Evolutionary conservation across 1,140 invertebrate genomes (phyloP).

Genomic region (Penaeus indicus): DNA sequence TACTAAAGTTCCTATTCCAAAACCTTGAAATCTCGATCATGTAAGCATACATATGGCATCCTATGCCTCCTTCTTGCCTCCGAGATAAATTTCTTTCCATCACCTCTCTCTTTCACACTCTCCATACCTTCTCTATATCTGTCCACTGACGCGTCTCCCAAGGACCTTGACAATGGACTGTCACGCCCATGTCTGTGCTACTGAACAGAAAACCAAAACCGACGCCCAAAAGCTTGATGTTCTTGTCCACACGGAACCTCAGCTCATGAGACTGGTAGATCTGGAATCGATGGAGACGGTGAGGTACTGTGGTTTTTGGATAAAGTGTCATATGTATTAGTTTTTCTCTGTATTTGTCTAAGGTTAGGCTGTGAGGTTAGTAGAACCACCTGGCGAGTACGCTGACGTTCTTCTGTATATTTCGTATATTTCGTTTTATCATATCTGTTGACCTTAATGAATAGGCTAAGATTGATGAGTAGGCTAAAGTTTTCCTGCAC

Average conservation of each 20-base stretch:
- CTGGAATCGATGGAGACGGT: conserved; percentile 41
- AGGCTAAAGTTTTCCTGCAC: too few species aligned
- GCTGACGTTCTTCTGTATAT: too few species aligned
- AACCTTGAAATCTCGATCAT: too few species aligned
- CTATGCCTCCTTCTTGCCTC: not conserved
- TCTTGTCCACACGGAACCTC: conserved; percentile 65
- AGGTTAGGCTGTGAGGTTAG: too few species aligned
- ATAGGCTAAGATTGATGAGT: too few species aligned
- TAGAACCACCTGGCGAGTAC: too few species aligned
- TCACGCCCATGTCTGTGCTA: conserved; percentile 66
- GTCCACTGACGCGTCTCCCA: conserved; percentile 66
- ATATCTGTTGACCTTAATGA: too few species aligned
- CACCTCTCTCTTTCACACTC: not conserved
- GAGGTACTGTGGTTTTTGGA: not conserved
- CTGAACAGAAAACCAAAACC: conserved; percentile 66
- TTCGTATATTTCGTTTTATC: too few species aligned
- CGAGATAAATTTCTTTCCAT: not conserved
- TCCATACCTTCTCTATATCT: conserved; percentile 63
- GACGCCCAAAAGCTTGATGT: conserved; percentile 61
- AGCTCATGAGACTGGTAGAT: conserved; percentile 65
- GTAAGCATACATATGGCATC: too few species aligned
- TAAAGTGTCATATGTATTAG: not conserved
- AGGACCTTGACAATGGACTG: conserved; percentile 65
- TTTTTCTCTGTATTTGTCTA: too few species aligned
- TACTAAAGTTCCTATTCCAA: not conserved